Evolutionary conservation across 2,888 invertebrate species (phyloP).

Genomic region (Lycaena phlaeas): DNA sequence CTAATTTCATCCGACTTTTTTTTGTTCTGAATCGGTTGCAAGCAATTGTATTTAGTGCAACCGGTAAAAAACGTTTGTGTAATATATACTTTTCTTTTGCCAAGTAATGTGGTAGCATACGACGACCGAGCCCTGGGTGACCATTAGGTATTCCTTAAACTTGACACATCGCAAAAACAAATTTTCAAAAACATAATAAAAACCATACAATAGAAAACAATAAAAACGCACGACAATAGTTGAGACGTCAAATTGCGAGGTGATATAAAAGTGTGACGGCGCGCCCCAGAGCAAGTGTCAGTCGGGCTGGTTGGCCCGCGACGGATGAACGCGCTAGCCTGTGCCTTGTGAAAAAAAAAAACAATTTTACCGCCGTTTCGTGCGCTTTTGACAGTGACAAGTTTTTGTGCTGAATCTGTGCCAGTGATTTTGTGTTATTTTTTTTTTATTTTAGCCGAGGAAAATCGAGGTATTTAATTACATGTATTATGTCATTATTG

Average conservation of each 20-base stretch:
- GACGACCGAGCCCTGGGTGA: no score
- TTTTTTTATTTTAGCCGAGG: not conserved
- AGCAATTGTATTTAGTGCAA: no score
- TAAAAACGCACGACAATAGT: conserved; percentile 3
- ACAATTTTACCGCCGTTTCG: not conserved
- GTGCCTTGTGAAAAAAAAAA: no score
- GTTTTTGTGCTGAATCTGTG: conserved; percentile 1
- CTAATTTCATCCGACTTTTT: no score
- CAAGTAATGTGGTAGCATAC: not conserved
- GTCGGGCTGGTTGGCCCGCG: not conserved
- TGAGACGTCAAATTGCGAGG: conserved; percentile 3
- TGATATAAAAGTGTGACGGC: conserved; percentile 1
- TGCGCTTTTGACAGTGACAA: not conserved
- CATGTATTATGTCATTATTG: conserved; percentile 36
- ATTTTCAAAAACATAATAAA: not conserved
- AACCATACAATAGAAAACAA: conserved; percentile 2
- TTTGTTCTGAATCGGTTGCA: no score
- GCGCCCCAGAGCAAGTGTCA: not conserved
- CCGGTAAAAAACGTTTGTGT: no score
- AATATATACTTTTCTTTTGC: no score
- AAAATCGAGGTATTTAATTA: conserved; percentile 3
- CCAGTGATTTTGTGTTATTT: conserved; percentile 5
- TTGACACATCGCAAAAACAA: not conserved
- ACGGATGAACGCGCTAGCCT: not conserved
- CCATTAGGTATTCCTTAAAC: not conserved